Evolutionary conservation across 1,140 invertebrate genomes (phyloP).

Genomic region (Bombyx mandarina): DNA sequence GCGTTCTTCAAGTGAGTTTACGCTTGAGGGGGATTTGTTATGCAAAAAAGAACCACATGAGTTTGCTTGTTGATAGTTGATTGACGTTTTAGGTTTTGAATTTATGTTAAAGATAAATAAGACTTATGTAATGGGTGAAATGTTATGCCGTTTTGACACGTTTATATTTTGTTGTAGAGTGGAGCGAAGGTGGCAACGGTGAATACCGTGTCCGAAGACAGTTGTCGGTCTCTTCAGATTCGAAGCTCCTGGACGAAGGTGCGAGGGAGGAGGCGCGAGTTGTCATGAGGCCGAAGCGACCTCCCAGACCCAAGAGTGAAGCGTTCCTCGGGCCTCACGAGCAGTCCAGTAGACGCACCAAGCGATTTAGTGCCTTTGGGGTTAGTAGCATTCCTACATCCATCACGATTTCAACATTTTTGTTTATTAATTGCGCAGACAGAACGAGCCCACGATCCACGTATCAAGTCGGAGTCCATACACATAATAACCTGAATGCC

Average conservation of each 20-base stretch:
- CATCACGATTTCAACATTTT: neutral
- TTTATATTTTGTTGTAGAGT: conserved; percentile 46
- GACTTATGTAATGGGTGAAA: too few relatives aligned
- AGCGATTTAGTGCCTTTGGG: conserved; percentile 92
- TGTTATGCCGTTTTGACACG: too few relatives aligned
- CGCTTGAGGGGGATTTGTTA: too few relatives aligned
- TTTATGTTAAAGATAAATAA: too few relatives aligned
- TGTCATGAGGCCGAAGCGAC: conserved; percentile 88
- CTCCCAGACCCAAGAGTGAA: conserved; percentile 90
- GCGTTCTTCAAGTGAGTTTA: too few relatives aligned
- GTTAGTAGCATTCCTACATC: conserved; percentile 72
- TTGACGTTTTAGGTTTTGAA: too few relatives aligned
- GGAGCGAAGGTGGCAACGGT: conserved; percentile 83
- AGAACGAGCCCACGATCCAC: too few relatives aligned
- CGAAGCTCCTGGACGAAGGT: conserved; percentile 90
- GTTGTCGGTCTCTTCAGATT: conserved; percentile 91
- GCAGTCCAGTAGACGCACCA: conserved; percentile 77
- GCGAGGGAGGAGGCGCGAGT: conserved; percentile 87
- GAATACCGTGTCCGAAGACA: conserved; percentile 88
- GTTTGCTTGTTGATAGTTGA: too few relatives aligned
- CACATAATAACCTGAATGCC: too few relatives aligned
- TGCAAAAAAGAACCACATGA: too few relatives aligned
- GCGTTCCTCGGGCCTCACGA: conserved; percentile 83
- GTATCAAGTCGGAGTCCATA: too few relatives aligned
- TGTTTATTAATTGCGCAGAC: neutral